Evolutionary conservation across 1,140 invertebrate genomes (phyloP), one percentile per base, ranked within the genome.

Genomic region (Sminthurides bifidus): DNA sequence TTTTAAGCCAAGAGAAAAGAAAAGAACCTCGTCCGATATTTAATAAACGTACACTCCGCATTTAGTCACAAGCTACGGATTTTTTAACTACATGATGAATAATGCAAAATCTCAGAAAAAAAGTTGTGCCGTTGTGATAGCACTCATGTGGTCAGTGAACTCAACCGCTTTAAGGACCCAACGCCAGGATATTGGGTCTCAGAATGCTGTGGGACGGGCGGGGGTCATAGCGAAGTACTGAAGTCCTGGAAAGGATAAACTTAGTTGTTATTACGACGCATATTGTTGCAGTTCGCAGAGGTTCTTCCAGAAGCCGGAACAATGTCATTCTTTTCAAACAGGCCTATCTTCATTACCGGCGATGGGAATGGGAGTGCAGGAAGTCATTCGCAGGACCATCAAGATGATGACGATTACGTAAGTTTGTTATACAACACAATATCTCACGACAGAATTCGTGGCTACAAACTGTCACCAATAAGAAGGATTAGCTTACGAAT

Each of bases 341-440:
- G 24, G 24, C 41, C 41, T 17, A 23, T 43, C n/a, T 43, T 43
- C 17, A 14, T 43, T 10, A 21, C 41, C 33, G 33, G 33, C 33
- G 33, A 17, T 37, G 33, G 33, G 10, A 37, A 37, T 37, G 33
- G 10, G 12, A 17, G 33, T 15, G 41, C 6, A 19, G 33, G 33
- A 37, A 37, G 33, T 17, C 33, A 37, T 17, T 17, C 10, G 12
- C 41, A 10, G 41, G 41, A 43, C 8, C 6, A 43, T 43, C 41
- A 43, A 43, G 41, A 43, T 43, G n/a, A 43, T 23, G 6, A 43
- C 24, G 41, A 43, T 23, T 43, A 43, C 24, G 41, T 43, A 43
- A 43, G 41, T 43, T 37, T 17, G 12, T 37, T 37, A 17, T 37
- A n/a, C n/a, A n/a, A n/a, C n/a, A n/a, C n/a, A n/a, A n/a, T n/a